Evolutionary conservation across 1,140 invertebrate species (phyloP).

Genomic region (Diabrotica virgifera): DNA sequence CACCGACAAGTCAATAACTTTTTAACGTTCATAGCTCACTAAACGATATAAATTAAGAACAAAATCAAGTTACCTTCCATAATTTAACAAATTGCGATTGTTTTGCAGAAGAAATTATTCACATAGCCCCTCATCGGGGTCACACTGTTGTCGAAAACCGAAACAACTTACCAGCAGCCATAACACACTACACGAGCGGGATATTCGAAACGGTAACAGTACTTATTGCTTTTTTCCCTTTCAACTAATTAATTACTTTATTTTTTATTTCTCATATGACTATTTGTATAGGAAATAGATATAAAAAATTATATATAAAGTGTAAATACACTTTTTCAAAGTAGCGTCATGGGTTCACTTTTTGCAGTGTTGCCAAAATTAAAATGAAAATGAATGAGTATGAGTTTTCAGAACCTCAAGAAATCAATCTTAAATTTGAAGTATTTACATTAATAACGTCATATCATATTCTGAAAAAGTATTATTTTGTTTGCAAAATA

Average conservation of each 20-base stretch:
- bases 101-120: conserved; percentile 35
- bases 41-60: conserved; percentile 21
- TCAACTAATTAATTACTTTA: not conserved
- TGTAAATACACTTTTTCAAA: conserved; percentile 3
- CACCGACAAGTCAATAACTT: not conserved
- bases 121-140: conserved; percentile 46
- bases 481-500: too few relatives aligned
- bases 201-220: conserved; percentile 31
- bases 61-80: conserved; percentile 47
- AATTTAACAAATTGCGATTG: conserved; percentile 37
- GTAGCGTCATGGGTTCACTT: conserved; percentile 1
- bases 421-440: not conserved
- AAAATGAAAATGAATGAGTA: not conserved
- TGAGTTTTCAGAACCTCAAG: not conserved
- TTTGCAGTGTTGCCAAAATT: not conserved
- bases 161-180: conserved; percentile 48
- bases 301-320: not conserved
- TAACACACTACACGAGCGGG: conserved; percentile 42
- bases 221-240: not conserved
- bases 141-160: conserved; percentile 40
- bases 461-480: too few relatives aligned
- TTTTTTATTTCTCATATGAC: not conserved
- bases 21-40: not conserved
- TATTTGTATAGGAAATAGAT: not conserved
- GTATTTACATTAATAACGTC: not conserved